Evolutionary conservation across 2,797 vertebrate genomes (phyloP).

Genomic region (Oryzias dopingdopingensis): DNA sequence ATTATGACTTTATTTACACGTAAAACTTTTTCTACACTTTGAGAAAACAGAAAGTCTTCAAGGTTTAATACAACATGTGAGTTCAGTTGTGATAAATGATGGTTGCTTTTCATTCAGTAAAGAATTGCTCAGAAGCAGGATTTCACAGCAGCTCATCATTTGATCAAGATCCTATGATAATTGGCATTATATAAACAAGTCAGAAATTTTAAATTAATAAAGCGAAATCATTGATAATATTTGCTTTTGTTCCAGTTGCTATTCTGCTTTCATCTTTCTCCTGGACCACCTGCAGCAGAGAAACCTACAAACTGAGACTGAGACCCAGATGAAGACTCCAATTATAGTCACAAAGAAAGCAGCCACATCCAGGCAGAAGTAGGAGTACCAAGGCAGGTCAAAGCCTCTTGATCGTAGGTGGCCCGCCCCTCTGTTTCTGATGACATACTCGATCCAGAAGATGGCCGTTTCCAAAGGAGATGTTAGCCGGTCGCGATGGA

Average conservation of each 20-base stretch:
- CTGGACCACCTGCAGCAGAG: constrained; percentile 45
- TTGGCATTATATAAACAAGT: too few species aligned
- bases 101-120: too few species aligned
- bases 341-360: constrained; percentile 26
- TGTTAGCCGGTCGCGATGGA: constrained; percentile 56
- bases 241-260: background rate
- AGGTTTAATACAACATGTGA: too few species aligned
- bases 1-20: too few species aligned
- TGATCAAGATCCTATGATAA: too few species aligned
- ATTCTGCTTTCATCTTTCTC: constrained; percentile 61
- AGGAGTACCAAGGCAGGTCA: constrained; percentile 67
- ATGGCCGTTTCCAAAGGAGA: constrained; percentile 59
- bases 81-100: too few species aligned
- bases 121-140: too few species aligned
- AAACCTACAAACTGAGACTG: constrained; percentile 34
- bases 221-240: too few species aligned
- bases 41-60: too few species aligned
- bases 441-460: constrained; percentile 75
- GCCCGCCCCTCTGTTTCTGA: constrained; percentile 64
- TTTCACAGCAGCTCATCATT: too few species aligned
- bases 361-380: constrained; percentile 63
- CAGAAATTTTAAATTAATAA: too few species aligned
- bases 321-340: constrained; percentile 30
- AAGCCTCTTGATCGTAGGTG: constrained; percentile 54
- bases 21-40: too few species aligned